These are phyloP conservation scores for Chrysodeixis includens DNA, from an alignment of 2,888 invertebrate genomes.

Conservation along the genomic window DNA sequence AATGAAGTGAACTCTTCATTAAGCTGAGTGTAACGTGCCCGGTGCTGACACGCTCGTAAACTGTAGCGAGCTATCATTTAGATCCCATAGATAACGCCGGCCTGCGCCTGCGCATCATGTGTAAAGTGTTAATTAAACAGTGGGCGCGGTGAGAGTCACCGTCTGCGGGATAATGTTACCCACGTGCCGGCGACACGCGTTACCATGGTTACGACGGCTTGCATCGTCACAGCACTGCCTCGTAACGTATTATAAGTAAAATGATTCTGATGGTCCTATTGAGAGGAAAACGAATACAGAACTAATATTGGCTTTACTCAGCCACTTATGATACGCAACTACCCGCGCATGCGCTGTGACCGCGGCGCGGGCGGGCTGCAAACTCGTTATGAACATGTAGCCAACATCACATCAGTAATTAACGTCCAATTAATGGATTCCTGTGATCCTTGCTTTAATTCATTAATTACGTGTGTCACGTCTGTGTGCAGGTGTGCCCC, in stretches of 20 bases:
- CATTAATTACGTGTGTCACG: constrained; percentile 29
- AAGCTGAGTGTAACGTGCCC: constrained; percentile 9
- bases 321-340: not conserved
- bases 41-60: constrained; percentile 14
- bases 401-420: constrained; percentile 21
- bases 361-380: constrained; percentile 7
- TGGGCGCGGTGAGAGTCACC: not conserved
- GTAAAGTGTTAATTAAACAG: constrained; percentile 20
- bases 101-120: constrained; percentile 27
- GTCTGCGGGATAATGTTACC: not conserved
- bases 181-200: not conserved
- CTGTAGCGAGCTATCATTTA: constrained; percentile 16
- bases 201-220: not conserved
- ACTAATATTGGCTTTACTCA: not conserved
- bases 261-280: not conserved
- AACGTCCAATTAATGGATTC: constrained; percentile 35
- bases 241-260: too few relatives aligned
- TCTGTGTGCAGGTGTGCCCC: constrained; percentile 10
- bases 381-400: constrained; percentile 2
- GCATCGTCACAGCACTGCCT: not conserved
- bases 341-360: constrained; percentile 3
- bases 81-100: constrained; percentile 22
- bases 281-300: not conserved
- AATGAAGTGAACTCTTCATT: constrained; percentile 19
- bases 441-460: constrained; percentile 22